Percentiles rank a stretch among this genome's conserved stretches.
Evolutionary conservation across 2,888 invertebrate species (phyloP).

Genomic region (Chrysopilus asiliformis): DNA sequence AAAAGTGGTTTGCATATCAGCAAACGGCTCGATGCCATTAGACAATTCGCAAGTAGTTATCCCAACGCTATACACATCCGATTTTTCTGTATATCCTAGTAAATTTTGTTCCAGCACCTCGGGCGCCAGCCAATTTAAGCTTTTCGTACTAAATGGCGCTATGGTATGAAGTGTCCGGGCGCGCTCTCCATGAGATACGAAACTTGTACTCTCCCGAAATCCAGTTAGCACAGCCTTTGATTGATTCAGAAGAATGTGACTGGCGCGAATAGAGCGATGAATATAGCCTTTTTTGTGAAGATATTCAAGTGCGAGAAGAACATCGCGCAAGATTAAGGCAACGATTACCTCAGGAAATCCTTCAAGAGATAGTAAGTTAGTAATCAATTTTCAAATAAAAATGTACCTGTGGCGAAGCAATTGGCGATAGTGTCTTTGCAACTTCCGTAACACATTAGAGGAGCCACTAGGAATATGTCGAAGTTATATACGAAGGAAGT

Average conservation of each 20-base stretch:
- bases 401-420: slow-evolving; percentile 45
- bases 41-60: slow-evolving; percentile 77
- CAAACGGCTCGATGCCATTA: slow-evolving; percentile 80
- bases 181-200: slow-evolving; percentile 57
- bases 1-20: slow-evolving; percentile 70
- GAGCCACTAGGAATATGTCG: slow-evolving; percentile 66
- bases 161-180: slow-evolving; percentile 58
- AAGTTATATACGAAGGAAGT: slow-evolving; percentile 65
- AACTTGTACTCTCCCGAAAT: slow-evolving; percentile 61
- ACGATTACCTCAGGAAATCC: slow-evolving; percentile 75
- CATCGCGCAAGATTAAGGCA: slow-evolving; percentile 63
- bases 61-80: slow-evolving; percentile 85
- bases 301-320: slow-evolving; percentile 67
- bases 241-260: slow-evolving; percentile 67
- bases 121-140: slow-evolving; percentile 82
- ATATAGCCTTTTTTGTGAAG: slow-evolving; percentile 73
- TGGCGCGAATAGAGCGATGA: slow-evolving; percentile 72
- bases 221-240: slow-evolving; percentile 60
- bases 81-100: slow-evolving; percentile 75
- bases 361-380: slow-evolving; percentile 22
- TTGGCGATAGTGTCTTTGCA: slow-evolving; percentile 63
- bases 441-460: slow-evolving; percentile 74
- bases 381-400: not conserved
- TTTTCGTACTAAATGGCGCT: slow-evolving; percentile 46
- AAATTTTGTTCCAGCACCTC: slow-evolving; percentile 82